Evolutionary conservation across 1,140 invertebrate genomes (phyloP).

Genomic region (Stegodyphus mimosarum): DNA sequence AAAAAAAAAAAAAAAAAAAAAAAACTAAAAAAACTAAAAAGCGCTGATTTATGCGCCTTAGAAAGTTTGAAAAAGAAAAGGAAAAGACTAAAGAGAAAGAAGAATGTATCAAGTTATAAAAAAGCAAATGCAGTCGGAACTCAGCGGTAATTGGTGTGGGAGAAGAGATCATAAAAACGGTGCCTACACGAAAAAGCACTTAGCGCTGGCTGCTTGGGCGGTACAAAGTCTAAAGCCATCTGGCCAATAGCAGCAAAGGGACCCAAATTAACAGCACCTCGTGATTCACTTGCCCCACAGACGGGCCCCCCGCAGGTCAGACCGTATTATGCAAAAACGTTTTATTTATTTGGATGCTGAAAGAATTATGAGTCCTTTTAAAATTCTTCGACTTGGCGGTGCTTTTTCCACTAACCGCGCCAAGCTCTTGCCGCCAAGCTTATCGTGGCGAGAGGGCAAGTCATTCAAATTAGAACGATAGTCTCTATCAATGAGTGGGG

Average conservation of each 20-base stretch:
- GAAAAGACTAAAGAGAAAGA: background rate
- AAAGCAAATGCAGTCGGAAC: background rate
- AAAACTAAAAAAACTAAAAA: background rate
- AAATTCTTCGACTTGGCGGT: slow-evolving; percentile 53
- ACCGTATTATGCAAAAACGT: slow-evolving; percentile 43
- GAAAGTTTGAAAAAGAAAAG: background rate
- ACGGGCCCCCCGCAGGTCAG: slow-evolving; percentile 33
- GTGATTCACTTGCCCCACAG: slow-evolving; percentile 29
- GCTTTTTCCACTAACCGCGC: slow-evolving; percentile 2
- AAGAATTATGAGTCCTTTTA: slow-evolving; percentile 57
- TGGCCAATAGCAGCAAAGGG: slow-evolving; percentile 46
- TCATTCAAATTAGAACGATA: slow-evolving; percentile 55
- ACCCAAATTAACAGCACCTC: slow-evolving; percentile 40
- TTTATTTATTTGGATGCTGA: slow-evolving; percentile 54
- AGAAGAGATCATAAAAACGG: slow-evolving; percentile 41
- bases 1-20: too few relatives aligned
- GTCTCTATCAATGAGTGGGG: slow-evolving; percentile 6
- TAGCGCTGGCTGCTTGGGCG: slow-evolving; percentile 41
- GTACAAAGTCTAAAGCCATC: slow-evolving; percentile 34
- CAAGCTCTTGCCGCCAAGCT: slow-evolving; percentile 22
- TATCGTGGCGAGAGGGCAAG: slow-evolving; percentile 27
- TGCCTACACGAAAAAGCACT: slow-evolving; percentile 58
- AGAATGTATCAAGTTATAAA: too few relatives aligned
- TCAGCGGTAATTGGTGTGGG: slow-evolving; percentile 44
- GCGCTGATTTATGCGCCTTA: background rate